phyloP scores from a whole-genome alignment of 2,888 invertebrate genomes.

The Agrochola lychnidis region DNA sequence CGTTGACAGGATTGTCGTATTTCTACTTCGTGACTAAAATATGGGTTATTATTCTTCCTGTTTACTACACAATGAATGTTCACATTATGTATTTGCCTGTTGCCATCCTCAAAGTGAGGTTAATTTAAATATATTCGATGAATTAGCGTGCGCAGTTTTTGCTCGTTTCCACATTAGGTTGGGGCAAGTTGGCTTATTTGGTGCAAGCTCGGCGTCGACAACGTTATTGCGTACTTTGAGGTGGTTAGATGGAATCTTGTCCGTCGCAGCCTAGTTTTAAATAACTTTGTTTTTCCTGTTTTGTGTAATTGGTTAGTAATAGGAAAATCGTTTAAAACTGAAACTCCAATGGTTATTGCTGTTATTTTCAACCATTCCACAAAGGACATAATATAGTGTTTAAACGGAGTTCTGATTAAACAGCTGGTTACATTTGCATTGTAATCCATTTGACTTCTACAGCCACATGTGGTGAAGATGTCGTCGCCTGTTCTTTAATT shows the following conservation, averaged over 20 bases:
- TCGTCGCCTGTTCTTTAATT: conserved; percentile 47
- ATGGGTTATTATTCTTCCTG: conserved; percentile 46
- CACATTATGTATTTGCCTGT: conserved; percentile 33
- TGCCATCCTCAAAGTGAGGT: conserved; percentile 38
- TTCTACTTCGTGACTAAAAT: conserved; percentile 23
- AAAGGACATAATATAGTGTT: conserved; percentile 37
- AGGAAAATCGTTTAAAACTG: conserved; percentile 38
- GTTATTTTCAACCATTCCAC: conserved; percentile 31
- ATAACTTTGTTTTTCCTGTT: conserved; percentile 74
- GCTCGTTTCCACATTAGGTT: conserved; percentile 73
- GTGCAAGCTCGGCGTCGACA: conserved; percentile 70
- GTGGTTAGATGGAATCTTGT: conserved; percentile 68
- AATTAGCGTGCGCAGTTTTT: conserved; percentile 73
- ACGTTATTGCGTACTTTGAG: conserved; percentile 70
- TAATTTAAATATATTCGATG: conserved; percentile 54
- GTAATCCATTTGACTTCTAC: conserved; percentile 44
- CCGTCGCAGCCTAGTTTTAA: conserved; percentile 71
- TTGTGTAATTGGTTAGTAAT: conserved; percentile 56
- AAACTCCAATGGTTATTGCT: conserved; percentile 35
- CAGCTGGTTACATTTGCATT: conserved; percentile 60
- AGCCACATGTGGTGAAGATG: conserved; percentile 27
- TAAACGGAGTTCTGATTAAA: conserved; percentile 50
- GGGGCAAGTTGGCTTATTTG: conserved; percentile 83
- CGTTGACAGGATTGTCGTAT: conserved; percentile 46
- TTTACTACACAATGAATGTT: conserved; percentile 36